These are phyloP conservation scores for Knipowitschia caucasica DNA, from an alignment of 2,797 vertebrate genomes.

Conservation along the genomic window DNA sequence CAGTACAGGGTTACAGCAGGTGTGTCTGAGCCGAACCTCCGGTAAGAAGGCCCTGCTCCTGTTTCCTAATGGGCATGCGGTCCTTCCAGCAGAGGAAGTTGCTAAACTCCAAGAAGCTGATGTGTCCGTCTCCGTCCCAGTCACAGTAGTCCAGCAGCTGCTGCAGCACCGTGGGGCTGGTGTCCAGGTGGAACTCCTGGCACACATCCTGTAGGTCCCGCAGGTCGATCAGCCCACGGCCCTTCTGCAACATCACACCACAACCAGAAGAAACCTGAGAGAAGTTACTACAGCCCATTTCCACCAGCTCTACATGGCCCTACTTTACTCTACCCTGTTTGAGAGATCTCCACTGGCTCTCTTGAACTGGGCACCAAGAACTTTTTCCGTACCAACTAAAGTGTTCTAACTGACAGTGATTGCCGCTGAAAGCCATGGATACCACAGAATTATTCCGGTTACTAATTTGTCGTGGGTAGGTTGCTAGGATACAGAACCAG, in stretches of 20 bases:
- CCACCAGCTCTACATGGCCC: too few relatives aligned
- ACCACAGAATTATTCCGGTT: too few relatives aligned
- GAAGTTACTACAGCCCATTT: too few relatives aligned
- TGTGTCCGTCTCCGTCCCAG: slow-evolving; percentile 77
- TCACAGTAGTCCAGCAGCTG: slow-evolving; percentile 85
- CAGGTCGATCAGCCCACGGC: slow-evolving; percentile 80
- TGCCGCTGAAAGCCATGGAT: too few relatives aligned
- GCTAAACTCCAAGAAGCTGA: slow-evolving; percentile 84
- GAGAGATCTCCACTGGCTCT: too few relatives aligned
- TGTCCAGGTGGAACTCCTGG: slow-evolving; percentile 71
- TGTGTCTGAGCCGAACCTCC: slow-evolving; percentile 63
- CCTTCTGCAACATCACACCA: slow-evolving; percentile 54
- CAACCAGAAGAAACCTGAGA: neutral
- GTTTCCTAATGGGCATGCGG: slow-evolving; percentile 69
- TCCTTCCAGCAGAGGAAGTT: slow-evolving; percentile 93
- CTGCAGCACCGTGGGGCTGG: slow-evolving; percentile 73
- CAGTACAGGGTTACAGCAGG: too few relatives aligned
- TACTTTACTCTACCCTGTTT: too few relatives aligned
- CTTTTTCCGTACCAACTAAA: too few relatives aligned
- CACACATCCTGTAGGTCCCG: slow-evolving; percentile 76
- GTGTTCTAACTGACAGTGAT: too few relatives aligned
- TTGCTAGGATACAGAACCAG: too few relatives aligned
- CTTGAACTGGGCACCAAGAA: too few relatives aligned
- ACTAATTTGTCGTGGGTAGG: too few relatives aligned
- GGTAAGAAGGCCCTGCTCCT: slow-evolving; percentile 73